Base-by-base conservation (phyloP, 2,888 invertebrate genomes). In the Halictus ligatus region DNA sequence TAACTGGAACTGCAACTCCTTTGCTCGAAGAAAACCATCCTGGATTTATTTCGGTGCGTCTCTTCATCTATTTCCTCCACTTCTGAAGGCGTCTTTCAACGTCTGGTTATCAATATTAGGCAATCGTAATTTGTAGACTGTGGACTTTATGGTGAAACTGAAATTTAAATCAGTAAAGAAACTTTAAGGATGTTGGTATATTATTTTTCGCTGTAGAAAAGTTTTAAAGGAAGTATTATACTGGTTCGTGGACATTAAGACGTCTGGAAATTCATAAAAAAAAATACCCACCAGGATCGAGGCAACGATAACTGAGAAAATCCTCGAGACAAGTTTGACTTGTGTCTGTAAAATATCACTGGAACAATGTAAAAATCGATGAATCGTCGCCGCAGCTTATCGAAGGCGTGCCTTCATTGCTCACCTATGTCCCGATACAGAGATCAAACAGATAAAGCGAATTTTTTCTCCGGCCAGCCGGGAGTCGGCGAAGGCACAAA, bases 381-480 rank as follows among this genome's bases (percentile, higher is more conserved):
- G 18, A 25, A 60, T 60, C 1, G 12, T 60, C 13, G 60, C 12
- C n/a, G 15, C 29, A 64, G 21, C 18, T 40, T 67, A 21, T 75
- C 67, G 10, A 71, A 54, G 50, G 25, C 35, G 67, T 18, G 60
- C 7, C 69, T 25, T 15, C 25, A 21, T 35, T 29, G 48, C 74
- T 46, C 48, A 25, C n/a, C 35, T 35, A 60, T 1, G 25, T 29
- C 54, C n/a, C 0, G 13, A 46, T 25, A 40, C 8, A 15, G 0
- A 43, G 64, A 10, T 58, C 21, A 76, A 83, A 60, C 58, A 50
- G 71, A 50, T 50, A 69, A 78, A 35, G 75, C 29, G 8, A 21
- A 67, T 48, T 76, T 76, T 58, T 35, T 35, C 35, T 35, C 76
- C 10, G 29, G 69, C 40, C 54, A 15, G 15, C 18, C 3, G 7